These are phyloP conservation scores for Macrotus californicus DNA, from an alignment of 2,113 vertebrate genomes.

Conservation along the genomic window DNA sequence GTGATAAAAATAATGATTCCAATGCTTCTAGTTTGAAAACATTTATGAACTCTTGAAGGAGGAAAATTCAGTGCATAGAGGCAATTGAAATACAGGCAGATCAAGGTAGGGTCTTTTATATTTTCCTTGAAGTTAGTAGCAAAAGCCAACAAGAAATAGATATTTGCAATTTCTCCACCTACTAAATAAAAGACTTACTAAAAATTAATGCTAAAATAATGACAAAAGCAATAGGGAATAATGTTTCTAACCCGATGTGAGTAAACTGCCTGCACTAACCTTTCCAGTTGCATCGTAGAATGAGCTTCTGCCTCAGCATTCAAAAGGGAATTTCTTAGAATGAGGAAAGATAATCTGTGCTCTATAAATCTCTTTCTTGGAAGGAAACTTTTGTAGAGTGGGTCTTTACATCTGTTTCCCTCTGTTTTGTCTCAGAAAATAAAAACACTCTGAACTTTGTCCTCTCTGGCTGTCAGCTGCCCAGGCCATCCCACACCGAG, in stretches of 20 bases:
- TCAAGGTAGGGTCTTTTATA: neutral
- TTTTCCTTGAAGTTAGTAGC: neutral
- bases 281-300: neutral
- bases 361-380: neutral
- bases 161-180: neutral
- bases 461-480: neutral
- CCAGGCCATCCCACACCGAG: neutral
- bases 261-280: neutral
- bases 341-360: neutral
- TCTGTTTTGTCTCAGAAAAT: neutral
- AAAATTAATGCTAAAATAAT: constrained; percentile 22
- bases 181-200: neutral
- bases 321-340: neutral
- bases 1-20: neutral
- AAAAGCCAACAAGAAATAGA: neutral
- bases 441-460: neutral
- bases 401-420: neutral
- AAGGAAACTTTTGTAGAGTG: neutral
- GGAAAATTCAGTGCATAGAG: constrained; percentile 10
- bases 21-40: neutral
- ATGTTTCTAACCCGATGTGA: neutral
- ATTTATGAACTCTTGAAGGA: neutral
- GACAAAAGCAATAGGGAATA: neutral
- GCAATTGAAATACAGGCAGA: neutral
- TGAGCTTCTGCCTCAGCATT: neutral